Evolutionary conservation across 1,140 invertebrate species (phyloP).

Genomic region (Drosophila jambulina): DNA sequence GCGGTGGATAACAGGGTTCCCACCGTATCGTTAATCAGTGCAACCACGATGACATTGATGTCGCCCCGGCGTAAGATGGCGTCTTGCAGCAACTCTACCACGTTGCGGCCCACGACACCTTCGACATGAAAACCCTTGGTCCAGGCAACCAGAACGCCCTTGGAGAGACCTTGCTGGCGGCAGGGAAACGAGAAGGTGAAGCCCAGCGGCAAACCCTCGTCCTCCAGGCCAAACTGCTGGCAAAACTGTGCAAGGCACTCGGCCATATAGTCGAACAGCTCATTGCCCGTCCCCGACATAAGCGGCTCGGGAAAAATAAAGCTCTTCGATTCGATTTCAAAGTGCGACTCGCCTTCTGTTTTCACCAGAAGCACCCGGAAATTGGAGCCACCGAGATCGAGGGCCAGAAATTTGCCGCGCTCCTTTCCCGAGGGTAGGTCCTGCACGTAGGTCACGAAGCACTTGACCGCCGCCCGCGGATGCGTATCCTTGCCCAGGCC

Average conservation of each 20-base stretch:
- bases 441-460: conserved; percentile 93
- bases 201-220: conserved; percentile 89
- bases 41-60: conserved; percentile 91
- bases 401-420: conserved; percentile 96
- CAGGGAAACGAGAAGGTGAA: conserved; percentile 99
- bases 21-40: conserved; percentile 98
- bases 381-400: conserved; percentile 99
- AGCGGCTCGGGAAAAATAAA: conserved; percentile 96
- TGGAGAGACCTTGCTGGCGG: conserved; percentile 94
- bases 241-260: conserved; percentile 96
- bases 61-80: conserved; percentile 88
- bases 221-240: conserved; percentile 89
- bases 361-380: conserved; percentile 97
- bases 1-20: conserved; percentile 91
- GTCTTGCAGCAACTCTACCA: conserved; percentile 92
- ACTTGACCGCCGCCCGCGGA: conserved; percentile 91
- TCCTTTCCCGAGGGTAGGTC: conserved; percentile 98
- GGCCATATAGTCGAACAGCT: conserved; percentile 99
- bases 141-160: conserved; percentile 95
- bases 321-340: conserved; percentile 97
- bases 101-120: conserved; percentile 89
- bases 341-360: conserved; percentile 89
- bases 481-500: conserved; percentile 93
- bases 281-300: conserved; percentile 94
- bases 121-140: conserved; percentile 87